These are phyloP conservation scores for Euphydryas editha DNA, from an alignment of 2,888 invertebrate species.

Conservation along the genomic window DNA sequence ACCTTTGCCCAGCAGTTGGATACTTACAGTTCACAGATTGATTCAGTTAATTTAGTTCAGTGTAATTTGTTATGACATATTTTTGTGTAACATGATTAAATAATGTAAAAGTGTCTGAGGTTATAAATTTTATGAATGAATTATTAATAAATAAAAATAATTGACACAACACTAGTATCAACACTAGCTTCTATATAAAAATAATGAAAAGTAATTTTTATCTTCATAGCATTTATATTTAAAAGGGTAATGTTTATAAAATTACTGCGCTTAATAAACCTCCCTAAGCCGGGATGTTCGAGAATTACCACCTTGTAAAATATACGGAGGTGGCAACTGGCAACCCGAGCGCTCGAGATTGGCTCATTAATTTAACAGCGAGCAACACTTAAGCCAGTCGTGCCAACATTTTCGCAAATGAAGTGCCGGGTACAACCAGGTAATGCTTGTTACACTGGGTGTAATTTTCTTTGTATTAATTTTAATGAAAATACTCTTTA, in stretches of 20 bases:
- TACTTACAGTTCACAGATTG: too few species aligned
- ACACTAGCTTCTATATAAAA: not conserved
- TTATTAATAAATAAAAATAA: not conserved
- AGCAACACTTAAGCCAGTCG: slow-evolving; percentile 81
- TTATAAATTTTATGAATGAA: not conserved
- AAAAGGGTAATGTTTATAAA: slow-evolving; percentile 25
- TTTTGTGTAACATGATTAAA: too few species aligned
- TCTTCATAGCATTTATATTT: not conserved
- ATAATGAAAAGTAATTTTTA: not conserved
- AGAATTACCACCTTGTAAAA: slow-evolving; percentile 82
- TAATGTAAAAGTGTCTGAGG: too few species aligned
- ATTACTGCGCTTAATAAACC: slow-evolving; percentile 36
- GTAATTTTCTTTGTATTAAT: slow-evolving; percentile 5
- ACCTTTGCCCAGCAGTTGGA: too few species aligned
- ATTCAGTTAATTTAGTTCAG: too few species aligned
- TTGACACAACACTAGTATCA: not conserved
- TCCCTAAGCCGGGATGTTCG: slow-evolving; percentile 37
- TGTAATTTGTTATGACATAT: too few species aligned
- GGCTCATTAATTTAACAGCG: slow-evolving; percentile 83
- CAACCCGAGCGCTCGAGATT: slow-evolving; percentile 71
- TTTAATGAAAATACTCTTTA: not conserved
- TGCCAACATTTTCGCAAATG: slow-evolving; percentile 80
- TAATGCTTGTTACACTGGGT: slow-evolving; percentile 8
- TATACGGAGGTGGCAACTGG: slow-evolving; percentile 67
- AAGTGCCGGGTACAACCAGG: slow-evolving; percentile 67